Evolutionary conservation across 1,140 invertebrate genomes (phyloP).

Genomic region (Leucophenga varia): DNA sequence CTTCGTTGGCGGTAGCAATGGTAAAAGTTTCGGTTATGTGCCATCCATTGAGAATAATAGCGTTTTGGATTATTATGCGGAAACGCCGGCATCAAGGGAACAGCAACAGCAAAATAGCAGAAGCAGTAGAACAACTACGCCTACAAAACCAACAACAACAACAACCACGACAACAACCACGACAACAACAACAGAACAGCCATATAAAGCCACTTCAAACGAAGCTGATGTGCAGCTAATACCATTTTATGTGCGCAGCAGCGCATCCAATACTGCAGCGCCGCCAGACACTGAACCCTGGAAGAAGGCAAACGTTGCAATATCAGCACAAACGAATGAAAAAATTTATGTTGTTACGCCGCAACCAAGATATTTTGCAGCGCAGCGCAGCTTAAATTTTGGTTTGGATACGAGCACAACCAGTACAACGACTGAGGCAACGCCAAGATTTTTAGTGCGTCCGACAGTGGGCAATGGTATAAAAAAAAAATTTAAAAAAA

Average conservation of each 20-base stretch:
- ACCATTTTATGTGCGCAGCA: conserved; percentile 35
- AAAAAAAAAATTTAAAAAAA: conserved; percentile 1
- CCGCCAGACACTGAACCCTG: conserved; percentile 58
- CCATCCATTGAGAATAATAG: conserved; percentile 38
- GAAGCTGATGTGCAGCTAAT: conserved; percentile 9
- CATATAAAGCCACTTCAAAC: conserved; percentile 1
- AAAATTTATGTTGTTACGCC: conserved; percentile 78
- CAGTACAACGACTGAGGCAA: conserved; percentile 21
- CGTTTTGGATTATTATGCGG: conserved; percentile 30
- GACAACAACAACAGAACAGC: conserved; percentile 7
- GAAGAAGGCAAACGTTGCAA: conserved; percentile 68
- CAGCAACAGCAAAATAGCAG: not conserved
- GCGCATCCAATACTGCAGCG: not conserved
- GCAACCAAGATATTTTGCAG: conserved; percentile 57
- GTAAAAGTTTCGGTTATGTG: conserved; percentile 26
- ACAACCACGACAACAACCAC: conserved; percentile 6
- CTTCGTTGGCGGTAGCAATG: conserved; percentile 13
- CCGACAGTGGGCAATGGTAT: conserved; percentile 57
- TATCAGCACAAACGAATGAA: conserved; percentile 71
- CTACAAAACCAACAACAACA: conserved; percentile 10
- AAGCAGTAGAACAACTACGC: conserved; percentile 10
- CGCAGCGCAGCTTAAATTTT: conserved; percentile 6
- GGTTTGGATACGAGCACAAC: conserved; percentile 1
- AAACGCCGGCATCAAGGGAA: too few species aligned
- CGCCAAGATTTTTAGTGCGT: conserved; percentile 63